Evolutionary conservation across 2,797 vertebrate genomes (phyloP).

Genomic region (Natrix natrix): DNA sequence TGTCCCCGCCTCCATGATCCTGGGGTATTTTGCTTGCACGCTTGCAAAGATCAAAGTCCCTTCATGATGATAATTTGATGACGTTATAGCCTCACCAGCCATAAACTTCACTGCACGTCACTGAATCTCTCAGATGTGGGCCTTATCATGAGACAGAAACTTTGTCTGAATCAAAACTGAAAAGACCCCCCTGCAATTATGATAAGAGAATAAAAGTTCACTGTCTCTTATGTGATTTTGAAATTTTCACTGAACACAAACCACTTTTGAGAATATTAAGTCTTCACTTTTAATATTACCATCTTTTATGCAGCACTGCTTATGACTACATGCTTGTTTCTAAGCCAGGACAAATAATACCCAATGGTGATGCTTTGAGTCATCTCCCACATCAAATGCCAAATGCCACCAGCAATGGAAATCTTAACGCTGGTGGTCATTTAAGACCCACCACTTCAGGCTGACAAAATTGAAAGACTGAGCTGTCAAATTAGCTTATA

Average conservation of each 20-base stretch:
- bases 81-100: no score
- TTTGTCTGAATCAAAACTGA: not conserved
- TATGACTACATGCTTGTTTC: not conserved
- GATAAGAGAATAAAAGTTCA: not conserved
- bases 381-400: not conserved
- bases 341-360: not conserved
- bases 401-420: not conserved
- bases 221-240: not conserved
- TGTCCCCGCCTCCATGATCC: no score
- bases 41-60: no score
- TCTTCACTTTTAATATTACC: not conserved
- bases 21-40: no score
- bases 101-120: no score
- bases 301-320: not conserved
- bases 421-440: not conserved
- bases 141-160: not conserved
- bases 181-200: not conserved
- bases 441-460: not conserved
- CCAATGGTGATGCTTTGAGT: not conserved
- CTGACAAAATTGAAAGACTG: not conserved
- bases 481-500: not conserved
- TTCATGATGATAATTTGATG: no score
- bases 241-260: not conserved
- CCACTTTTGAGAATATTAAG: not conserved
- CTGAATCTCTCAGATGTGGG: not conserved